Evolutionary conservation across 1,140 invertebrate species (phyloP).

Genomic region (Geopemphigus sp.): DNA sequence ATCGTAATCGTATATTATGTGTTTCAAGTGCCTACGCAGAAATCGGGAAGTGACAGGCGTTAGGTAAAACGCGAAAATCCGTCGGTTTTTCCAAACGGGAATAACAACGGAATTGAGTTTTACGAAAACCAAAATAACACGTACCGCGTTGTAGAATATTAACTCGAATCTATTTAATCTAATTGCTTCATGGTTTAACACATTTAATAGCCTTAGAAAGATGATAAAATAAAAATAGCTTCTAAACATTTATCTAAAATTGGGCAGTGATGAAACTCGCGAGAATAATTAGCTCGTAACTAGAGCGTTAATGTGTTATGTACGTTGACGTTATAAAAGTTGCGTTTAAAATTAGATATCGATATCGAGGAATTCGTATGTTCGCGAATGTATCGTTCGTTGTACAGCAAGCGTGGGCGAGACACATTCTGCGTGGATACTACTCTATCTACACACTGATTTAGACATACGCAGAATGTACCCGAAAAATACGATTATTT

Average conservation of each 20-base stretch:
- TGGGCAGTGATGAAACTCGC: constrained; percentile 11
- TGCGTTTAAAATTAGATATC: constrained; percentile 11
- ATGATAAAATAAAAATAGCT: constrained; percentile 21
- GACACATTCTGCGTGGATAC: no score
- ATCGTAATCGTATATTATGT: neutral
- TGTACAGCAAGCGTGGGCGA: neutral
- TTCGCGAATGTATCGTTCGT: no score
- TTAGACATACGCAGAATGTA: no score
- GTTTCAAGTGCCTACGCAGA: neutral
- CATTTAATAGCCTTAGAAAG: neutral
- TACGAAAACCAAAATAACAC: no score
- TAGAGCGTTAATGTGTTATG: neutral
- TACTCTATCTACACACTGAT: no score
- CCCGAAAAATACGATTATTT: no score
- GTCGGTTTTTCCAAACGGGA: neutral
- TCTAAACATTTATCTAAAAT: constrained; percentile 28
- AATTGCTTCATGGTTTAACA: neutral
- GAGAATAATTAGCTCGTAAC: constrained; percentile 24
- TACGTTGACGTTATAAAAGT: neutral
- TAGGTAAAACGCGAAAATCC: neutral
- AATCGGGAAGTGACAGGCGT: no score
- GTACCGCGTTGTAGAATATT: no score
- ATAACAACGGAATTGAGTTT: constrained; percentile 6
- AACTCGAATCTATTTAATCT: neutral
- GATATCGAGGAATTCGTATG: neutral